phyloP scores from a whole-genome alignment of 2,888 invertebrate genomes.

The Pycnomerus fuliginosus region DNA sequence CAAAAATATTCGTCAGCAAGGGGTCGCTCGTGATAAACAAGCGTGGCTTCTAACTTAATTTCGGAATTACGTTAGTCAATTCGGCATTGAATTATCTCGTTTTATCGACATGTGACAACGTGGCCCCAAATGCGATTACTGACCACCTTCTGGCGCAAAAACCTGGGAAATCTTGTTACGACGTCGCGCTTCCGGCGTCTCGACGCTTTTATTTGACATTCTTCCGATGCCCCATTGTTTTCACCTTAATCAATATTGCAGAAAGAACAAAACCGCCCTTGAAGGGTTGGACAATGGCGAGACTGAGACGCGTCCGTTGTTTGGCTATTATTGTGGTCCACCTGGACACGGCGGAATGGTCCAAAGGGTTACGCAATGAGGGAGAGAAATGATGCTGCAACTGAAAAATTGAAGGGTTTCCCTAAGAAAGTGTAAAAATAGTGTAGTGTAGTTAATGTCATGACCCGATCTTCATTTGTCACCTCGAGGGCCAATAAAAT shows the following conservation, averaged over 20 bases:
- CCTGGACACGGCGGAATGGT: constrained; percentile 29
- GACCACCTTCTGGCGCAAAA: constrained; percentile 44
- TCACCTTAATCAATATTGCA: constrained; percentile 22
- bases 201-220: constrained; percentile 24
- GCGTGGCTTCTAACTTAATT: constrained; percentile 35
- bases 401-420: neutral
- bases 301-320: constrained; percentile 35
- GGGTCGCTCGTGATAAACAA: constrained; percentile 3
- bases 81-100: constrained; percentile 40
- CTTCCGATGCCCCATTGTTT: constrained; percentile 17
- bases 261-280: constrained; percentile 29
- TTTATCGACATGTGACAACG: constrained; percentile 43
- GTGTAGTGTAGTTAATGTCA: constrained; percentile 50
- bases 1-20: constrained; percentile 2
- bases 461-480: constrained; percentile 55
- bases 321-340: constrained; percentile 35
- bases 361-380: constrained; percentile 25
- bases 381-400: neutral
- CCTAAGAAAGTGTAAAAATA: constrained; percentile 8
- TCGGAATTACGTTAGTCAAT: constrained; percentile 39
- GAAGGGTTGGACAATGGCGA: constrained; percentile 33
- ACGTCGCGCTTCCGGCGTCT: constrained; percentile 23
- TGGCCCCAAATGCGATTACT: constrained; percentile 48
- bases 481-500: constrained; percentile 54
- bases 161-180: constrained; percentile 15